Evolutionary conservation across 2,888 invertebrate species (phyloP).

Genomic region (Deilephila elpenor): DNA sequence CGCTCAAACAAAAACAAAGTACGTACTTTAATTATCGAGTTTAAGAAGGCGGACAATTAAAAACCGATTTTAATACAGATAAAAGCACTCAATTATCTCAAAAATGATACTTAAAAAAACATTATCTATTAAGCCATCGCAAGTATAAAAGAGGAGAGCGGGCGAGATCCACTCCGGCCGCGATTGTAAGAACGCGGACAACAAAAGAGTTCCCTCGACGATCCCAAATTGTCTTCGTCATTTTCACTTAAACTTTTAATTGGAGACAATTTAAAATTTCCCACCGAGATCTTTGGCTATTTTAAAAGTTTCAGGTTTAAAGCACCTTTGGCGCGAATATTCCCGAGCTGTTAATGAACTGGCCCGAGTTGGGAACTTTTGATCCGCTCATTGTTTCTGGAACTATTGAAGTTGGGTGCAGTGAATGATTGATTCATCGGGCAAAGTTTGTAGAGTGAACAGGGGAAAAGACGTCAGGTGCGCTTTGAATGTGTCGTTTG

Average conservation of each 20-base stretch:
- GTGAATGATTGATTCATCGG: constrained; percentile 1
- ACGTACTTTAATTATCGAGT: neutral
- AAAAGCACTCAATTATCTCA: constrained; percentile 24
- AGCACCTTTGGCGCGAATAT: constrained; percentile 21
- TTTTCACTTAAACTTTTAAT: constrained; percentile 28
- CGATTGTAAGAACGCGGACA: constrained; percentile 17
- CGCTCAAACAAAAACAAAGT: neutral
- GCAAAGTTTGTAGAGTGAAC: neutral
- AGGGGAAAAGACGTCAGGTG: neutral
- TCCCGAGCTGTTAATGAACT: constrained; percentile 15
- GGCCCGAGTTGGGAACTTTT: constrained; percentile 4
- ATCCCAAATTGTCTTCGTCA: constrained; percentile 28
- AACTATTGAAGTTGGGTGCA: constrained; percentile 3
- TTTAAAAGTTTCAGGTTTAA: constrained; percentile 24
- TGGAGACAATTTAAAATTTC: constrained; percentile 25
- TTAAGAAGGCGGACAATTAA: neutral
- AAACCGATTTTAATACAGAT: constrained; percentile 4
- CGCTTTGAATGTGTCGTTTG: neutral
- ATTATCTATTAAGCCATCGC: constrained; percentile 20
- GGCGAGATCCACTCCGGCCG: neutral
- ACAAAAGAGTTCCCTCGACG: constrained; percentile 26
- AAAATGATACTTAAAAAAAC: constrained; percentile 18
- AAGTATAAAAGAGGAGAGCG: constrained; percentile 17
- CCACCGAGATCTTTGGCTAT: constrained; percentile 23
- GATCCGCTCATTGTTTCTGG: constrained; percentile 24